A percentile compares a stretch with the other conserved stretches of the same genome.
These are phyloP conservation scores for Pyrrhosoma nymphula DNA, from an alignment of 2,888 invertebrate genomes.

Conservation along the genomic window DNA sequence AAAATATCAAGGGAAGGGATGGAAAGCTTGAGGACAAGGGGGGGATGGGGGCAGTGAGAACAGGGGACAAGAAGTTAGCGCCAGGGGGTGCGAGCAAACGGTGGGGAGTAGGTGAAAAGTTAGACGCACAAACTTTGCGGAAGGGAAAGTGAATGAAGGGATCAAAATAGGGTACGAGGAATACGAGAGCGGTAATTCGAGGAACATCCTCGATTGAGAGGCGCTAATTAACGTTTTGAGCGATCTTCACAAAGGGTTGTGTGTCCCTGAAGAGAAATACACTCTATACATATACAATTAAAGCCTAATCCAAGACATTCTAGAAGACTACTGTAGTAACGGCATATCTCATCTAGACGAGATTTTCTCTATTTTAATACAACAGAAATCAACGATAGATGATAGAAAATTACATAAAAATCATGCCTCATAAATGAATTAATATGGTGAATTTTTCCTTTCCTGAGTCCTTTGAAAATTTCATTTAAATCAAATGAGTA, in stretches of 20 bases:
- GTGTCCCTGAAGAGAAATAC: no score
- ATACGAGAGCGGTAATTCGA: background rate
- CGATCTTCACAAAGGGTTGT: background rate
- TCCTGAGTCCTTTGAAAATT: no score
- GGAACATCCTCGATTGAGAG: slow-evolving; percentile 8
- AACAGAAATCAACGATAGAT: no score
- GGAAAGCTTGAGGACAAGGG: background rate
- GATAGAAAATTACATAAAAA: no score
- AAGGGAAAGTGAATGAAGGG: slow-evolving; percentile 5
- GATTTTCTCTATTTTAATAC: no score
- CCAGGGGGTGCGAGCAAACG: background rate
- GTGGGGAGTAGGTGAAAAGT: slow-evolving; percentile 5
- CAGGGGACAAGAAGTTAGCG: background rate
- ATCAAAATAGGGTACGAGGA: slow-evolving; percentile 1
- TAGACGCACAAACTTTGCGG: slow-evolving; percentile 21
- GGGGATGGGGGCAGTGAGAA: background rate
- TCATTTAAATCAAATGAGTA: no score
- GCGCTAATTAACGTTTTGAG: background rate
- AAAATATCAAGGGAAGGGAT: background rate
- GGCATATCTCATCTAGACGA: no score
- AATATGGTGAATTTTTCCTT: no score
- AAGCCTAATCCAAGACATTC: no score
- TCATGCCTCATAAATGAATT: no score
- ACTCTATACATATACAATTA: no score
- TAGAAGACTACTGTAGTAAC: no score